phyloP scores from a whole-genome alignment of 2,888 invertebrate genomes.

The Leptothorax acervorum region DNA sequence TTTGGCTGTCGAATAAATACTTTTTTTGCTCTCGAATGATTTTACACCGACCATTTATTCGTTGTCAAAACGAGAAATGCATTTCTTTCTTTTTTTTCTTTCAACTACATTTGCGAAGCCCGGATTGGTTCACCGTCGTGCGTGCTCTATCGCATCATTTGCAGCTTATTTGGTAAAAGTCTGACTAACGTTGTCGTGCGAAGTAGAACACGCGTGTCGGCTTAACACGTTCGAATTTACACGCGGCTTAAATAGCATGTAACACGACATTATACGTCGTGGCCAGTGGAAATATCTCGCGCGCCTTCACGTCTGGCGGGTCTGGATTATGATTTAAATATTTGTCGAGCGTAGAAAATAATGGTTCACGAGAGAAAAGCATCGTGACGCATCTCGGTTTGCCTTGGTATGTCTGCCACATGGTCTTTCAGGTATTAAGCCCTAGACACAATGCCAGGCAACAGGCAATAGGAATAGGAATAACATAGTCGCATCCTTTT shows the following conservation, averaged over 20 bases:
- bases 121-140: neutral
- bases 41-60: neutral
- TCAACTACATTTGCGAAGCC: neutral
- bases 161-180: constrained; percentile 24
- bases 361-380: constrained; percentile 65
- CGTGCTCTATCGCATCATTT: constrained; percentile 5
- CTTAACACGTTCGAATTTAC: constrained; percentile 7
- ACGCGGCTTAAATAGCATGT: constrained; percentile 14
- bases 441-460: too few species aligned
- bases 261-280: constrained; percentile 14
- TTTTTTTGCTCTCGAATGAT: neutral
- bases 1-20: neutral
- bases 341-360: constrained; percentile 44
- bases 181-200: neutral
- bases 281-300: constrained; percentile 50
- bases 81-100: neutral
- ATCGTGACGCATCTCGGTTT: constrained; percentile 51
- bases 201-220: constrained; percentile 24
- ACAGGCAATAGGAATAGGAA: too few species aligned
- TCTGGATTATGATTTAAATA: constrained; percentile 66
- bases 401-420: neutral
- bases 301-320: constrained; percentile 29
- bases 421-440: neutral
- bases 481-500: too few species aligned
- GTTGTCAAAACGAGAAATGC: neutral